Percentiles rank a stretch among this genome's conserved stretches.
Evolutionary conservation across 1,140 invertebrate genomes (phyloP).

Genomic region (Batillaria attramentaria): DNA sequence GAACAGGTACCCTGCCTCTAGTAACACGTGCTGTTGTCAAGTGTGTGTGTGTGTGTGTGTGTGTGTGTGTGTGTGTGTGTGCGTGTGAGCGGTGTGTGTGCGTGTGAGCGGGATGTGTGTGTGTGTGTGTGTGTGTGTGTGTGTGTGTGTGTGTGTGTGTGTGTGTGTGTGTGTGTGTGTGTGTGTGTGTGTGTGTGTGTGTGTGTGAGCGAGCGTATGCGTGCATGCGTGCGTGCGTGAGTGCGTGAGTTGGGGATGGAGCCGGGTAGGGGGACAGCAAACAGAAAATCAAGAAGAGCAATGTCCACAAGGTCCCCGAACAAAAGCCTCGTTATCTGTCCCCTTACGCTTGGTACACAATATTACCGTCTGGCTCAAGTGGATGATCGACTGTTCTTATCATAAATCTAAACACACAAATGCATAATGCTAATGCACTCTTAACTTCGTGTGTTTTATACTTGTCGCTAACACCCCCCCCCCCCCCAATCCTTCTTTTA

Average conservation of each 20-base stretch:
- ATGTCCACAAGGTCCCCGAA: neutral
- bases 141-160: neutral
- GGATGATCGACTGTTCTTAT: neutral
- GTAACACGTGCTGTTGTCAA: too few relatives aligned
- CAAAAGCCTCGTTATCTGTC: too few relatives aligned
- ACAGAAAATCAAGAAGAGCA: neutral
- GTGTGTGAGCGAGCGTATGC: neutral
- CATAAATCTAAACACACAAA: neutral
- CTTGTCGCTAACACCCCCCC: neutral
- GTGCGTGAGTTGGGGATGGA: neutral
- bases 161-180: neutral
- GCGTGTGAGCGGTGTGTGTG: too few relatives aligned
- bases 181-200: neutral
- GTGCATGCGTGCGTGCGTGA: too few relatives aligned
- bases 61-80: conserved; percentile 18
- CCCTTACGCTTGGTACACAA: too few relatives aligned
- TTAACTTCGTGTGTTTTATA: too few relatives aligned
- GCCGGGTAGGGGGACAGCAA: neutral
- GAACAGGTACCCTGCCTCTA: too few relatives aligned
- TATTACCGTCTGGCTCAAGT: too few relatives aligned
- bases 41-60: neutral
- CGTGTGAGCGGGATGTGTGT: too few relatives aligned
- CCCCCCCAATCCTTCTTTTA: neutral
- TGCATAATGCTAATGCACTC: neutral
- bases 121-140: neutral